Evolutionary conservation across 2,113 vertebrate genomes (phyloP), one percentile per base, ranked within the genome.

Genomic region (Cyanoderma ruficeps): DNA sequence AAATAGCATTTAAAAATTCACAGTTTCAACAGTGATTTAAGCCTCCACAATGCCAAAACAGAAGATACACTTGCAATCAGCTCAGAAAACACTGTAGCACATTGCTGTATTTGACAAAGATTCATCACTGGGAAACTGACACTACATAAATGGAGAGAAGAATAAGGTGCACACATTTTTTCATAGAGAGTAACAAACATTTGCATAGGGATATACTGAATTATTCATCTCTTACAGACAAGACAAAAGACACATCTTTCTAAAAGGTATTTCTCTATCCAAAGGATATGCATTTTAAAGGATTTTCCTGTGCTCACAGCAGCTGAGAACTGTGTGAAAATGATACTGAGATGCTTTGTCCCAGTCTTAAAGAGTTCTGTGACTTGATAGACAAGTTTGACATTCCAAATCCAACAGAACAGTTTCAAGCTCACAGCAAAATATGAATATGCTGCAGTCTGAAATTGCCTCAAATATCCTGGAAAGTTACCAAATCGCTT

Each of bases 1-100:
- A 92, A 93, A 85, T 14, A 91, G 53, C 24, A 69, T 91, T 93
- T 96, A 63, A 77, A 88, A 94, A 88, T 42, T 83, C 12, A 3
- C 52, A 74, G 60, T 86, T 93, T 83, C 69, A 95, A 75, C n/a
- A 30, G 69, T 27, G 87, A 91, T 82, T 87, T 93, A 84, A 97
- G 60, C 35, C 68, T 89, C 88, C 79, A 78, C 68, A 90, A 81
- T 30, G 61, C 60, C 90, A 83, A 87, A 93, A 64, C 28, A 93
- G 25, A 94, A 92, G 57, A 85, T 6, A 60, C 5, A 69, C 18
- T 18, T 37, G 71, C 41, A 86, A 75, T 71, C 79, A 61, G 79
- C 55, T 81, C 75, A 65, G 42, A 35, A 93, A 93, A 89, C 79
- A 64, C 76, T 49, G 46, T 22, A 90, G 59, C 56, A 90, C n/a